Base-by-base conservation (phyloP, 1,140 invertebrate species). In the Acromyrmex charruanus region DNA sequence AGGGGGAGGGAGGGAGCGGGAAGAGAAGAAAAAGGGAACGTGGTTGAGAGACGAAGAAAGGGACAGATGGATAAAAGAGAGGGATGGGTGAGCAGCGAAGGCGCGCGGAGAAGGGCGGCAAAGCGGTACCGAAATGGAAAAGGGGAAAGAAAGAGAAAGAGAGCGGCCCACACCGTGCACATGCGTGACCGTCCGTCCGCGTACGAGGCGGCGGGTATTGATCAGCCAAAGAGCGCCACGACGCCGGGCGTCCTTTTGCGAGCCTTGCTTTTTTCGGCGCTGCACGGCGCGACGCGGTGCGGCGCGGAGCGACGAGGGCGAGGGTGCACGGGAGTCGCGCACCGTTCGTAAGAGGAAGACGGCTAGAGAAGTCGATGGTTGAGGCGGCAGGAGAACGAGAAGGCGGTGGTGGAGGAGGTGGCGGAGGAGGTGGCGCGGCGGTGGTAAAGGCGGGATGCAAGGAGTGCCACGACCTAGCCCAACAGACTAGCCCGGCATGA, bases 181-280 rank as follows among this genome's bases (percentile, higher is more conserved):
- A 95, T 95, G 95, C 95, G 95, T 95, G 94, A 94, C 94, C 94
- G 94, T 95, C 94, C 94, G 94, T 95, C 91, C 94, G 94, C 94
- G 95, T 95, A 95, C 94, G 94, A 94, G 94, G 91, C 92, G 93
- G 93, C 88, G 90, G 88, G 94, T 95, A 95, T 95, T 95, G 95
- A 95, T 95, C 95, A 95, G 94, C 95, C 93, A 94, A 95, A 95
- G 94, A 95, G 94, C 95, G 94, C 94, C 93, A 94, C 94, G 94
- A 95, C 94, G 94, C 94, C 94, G 93, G 94, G 94, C 94, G 94
- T 95, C 94, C 95, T 95, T 95, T 95, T 94, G 94, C 93, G 94
- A 95, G 95, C 94, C 94, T 95, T 94, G 93, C 94, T 95, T 95
- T 95, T 95, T 95, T 95, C 94, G 94, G 94, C 94, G 93, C 90